Evolutionary conservation across 2,797 vertebrate species (phyloP), one percentile per base, ranked within the genome.

Genomic region (Odontamblyopus lacepedii): DNA sequence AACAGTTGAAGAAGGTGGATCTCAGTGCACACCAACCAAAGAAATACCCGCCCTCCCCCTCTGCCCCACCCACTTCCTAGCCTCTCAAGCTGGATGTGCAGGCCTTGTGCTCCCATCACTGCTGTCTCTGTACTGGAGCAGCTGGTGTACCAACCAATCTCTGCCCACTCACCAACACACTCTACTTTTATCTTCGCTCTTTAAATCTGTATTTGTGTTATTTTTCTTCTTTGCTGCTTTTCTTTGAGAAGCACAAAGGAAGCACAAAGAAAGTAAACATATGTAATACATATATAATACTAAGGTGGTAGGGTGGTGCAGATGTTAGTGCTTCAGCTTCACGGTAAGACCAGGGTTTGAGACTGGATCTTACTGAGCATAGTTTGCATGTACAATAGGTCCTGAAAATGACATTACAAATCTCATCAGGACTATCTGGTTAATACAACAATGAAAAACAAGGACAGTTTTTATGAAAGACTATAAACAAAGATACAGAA

Each of bases 41-140:
- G 41, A 74, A 64, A 72, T 65, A 19, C 9, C 76, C 74, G 56
- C 83, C 79, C 72, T 82, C 73, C 44, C 76, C 63, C 75, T 73
- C 59, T 61, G 59, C 9, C 61, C 61, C 61, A 32, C 76, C 79
- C 53, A 35, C 75, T 82, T 80, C 77, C 76, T 85, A 79, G 79
- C 84, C 82, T 78, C 78, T 78, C 85, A 84, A 86, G 83, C 87
- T 91, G 89, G 79, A 81, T 82, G 65, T 74, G 81, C 76, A 51
- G 67, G 76, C 82, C 71, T 79, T 75, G 78, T 79, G 77, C 77
- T 79, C 71, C 75, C 76, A 73, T 80, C 32, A 69, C 67, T 75
- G 68, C 81, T 0, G 16, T 80, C 66, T 76, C 70, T 18, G 66
- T 71, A 60, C 74, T 78, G 60, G 67, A 80, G 75, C 88, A 88